Evolutionary conservation across 2,797 vertebrate species (phyloP), one percentile per base, ranked within the genome.

Genomic region (Crocidura indochinensis): DNA sequence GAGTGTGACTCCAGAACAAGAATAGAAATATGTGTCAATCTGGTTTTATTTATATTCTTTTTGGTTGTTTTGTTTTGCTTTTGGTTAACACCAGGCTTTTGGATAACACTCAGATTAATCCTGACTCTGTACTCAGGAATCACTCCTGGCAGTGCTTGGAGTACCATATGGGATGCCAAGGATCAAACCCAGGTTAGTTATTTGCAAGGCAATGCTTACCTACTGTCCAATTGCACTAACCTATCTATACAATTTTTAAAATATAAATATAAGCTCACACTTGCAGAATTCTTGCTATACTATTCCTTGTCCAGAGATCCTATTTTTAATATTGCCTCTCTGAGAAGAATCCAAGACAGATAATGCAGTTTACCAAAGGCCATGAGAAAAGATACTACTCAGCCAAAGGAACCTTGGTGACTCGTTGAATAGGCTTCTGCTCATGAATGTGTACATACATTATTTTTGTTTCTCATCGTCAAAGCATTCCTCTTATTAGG

Each of bases 271-370:
- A 92, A 95, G 44, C 0, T 3, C 56, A 91, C 4, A 93, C 72
- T 93, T 60, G 94, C 79, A 94, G 92, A 44, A 91, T 94, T 92
- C 74, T 82, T 0, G 10, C 84, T 74, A 64, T 90, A 76, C 84
- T 88, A 81, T 91, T 93, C 31, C 31, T 95, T 15, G 75, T 75
- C 29, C 80, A 64, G 87, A 73, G 91, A 96, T 88, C 67, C 84
- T 89, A 80, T 95, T 86, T 88, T 60, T 80, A 91, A 96, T 94
- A 75, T 56, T 93, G 60, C 22, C 84, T 92, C 74, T 74, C 29
- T 94, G 93, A 91, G 84, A 96, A 80, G 75, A 84, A 88, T 77
- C 71, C 56, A 90, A 77, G 94, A 71, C 75, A 74, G 75, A 90
- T 92, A 88, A 78, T 19, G 24, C n/a, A 24, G 1, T 44, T 78